Conservation (phyloP, 2,113 vertebrate species). For the Bucco capensis region DNA sequence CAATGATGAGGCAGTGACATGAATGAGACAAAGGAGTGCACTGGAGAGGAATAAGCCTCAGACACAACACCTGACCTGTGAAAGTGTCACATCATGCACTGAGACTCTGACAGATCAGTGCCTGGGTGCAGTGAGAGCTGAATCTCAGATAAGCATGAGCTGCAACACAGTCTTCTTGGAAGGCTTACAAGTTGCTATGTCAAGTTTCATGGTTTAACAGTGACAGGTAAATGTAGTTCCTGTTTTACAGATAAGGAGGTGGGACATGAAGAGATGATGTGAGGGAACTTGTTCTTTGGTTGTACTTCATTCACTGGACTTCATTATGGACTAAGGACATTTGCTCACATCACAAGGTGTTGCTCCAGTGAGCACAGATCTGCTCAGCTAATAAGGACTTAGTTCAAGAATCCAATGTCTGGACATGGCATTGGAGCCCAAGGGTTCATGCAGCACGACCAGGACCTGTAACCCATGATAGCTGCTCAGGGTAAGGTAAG, state of each 20-base stretch:
- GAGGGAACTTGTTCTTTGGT: not conserved
- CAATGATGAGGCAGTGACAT: not conserved
- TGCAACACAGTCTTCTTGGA: not conserved
- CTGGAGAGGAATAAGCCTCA: not conserved
- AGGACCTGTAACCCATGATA: fast-evolving
- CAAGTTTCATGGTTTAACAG: not conserved
- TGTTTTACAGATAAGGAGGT: not conserved
- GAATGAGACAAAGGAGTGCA: not conserved
- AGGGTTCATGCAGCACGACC: not conserved
- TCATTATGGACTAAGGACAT: not conserved
- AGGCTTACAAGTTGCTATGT: not conserved
- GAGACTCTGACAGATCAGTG: not conserved
- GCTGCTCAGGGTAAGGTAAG: not conserved
- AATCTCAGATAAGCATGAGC: fast-evolving
- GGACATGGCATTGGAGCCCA: not conserved
- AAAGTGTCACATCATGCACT: fast-evolving
- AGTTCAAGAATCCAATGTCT: not conserved
- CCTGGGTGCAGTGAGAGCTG: not conserved
- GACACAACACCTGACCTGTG: not conserved
- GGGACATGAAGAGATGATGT: not conserved
- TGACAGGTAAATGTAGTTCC: not conserved
- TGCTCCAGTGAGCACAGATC: not conserved
- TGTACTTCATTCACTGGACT: not conserved
- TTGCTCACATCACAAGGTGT: not conserved
- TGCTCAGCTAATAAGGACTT: not conserved